These are phyloP conservation scores for Scaptomyza flava DNA, from an alignment of 2,888 invertebrate genomes.

Conservation along the genomic window DNA sequence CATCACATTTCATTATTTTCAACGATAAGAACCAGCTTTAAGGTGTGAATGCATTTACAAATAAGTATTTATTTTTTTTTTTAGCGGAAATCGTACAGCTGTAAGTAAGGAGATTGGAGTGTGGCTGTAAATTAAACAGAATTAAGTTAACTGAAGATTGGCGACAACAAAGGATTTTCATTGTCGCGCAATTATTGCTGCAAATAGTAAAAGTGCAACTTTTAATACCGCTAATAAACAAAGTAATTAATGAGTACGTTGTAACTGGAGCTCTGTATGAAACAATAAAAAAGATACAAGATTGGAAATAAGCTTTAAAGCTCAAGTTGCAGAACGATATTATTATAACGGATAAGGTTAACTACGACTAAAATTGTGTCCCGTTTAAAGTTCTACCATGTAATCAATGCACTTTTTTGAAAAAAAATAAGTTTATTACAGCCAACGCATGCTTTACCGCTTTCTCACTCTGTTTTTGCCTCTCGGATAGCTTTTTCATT, in stretches of 20 bases:
- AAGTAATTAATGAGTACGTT: not conserved
- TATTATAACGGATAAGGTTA: no score
- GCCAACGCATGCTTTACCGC: not conserved
- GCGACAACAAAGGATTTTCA: conserved; percentile 1
- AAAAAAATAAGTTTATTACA: conserved; percentile 6
- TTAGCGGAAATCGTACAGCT: conserved; percentile 37
- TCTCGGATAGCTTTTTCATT: not conserved
- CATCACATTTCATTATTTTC: conserved; percentile 18
- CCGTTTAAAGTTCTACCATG: not conserved
- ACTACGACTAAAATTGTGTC: not conserved
- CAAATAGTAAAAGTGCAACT: conserved; percentile 2
- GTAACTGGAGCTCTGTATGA: not conserved
- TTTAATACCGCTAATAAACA: not conserved
- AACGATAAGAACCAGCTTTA: conserved; percentile 44
- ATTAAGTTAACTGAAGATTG: conserved; percentile 4
- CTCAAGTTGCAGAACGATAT: not conserved
- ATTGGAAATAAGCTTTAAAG: not conserved
- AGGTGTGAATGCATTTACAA: conserved; percentile 25
- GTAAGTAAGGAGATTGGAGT: conserved; percentile 3
- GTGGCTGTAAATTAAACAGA: conserved; percentile 23
- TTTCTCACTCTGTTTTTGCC: not conserved
- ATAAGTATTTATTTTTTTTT: not conserved
- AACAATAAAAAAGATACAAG: not conserved
- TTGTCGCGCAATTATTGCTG: not conserved
- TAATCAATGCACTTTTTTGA: not conserved